Percentiles rank a stretch among this genome's conserved stretches.
phyloP scores from a whole-genome alignment of 2,888 invertebrate genomes.

The Erebia palarica region DNA sequence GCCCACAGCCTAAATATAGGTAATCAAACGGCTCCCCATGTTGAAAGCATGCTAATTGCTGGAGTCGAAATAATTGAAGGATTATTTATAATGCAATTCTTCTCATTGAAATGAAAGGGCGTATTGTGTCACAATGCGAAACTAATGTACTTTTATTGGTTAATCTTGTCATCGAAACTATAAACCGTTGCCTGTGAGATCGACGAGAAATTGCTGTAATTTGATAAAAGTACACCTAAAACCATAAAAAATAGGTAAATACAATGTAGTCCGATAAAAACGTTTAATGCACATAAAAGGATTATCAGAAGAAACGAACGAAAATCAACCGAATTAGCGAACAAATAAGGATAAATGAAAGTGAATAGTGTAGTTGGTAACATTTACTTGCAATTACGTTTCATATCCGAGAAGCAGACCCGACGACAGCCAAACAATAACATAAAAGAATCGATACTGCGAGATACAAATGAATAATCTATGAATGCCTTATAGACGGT shows the following conservation, averaged over 20 bases:
- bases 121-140: background rate
- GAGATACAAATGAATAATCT: slow-evolving; percentile 80
- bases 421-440: slow-evolving; percentile 71
- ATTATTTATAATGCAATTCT: slow-evolving; percentile 27
- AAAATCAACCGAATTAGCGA: slow-evolving; percentile 19
- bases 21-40: background rate
- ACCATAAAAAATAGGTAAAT: slow-evolving; percentile 2
- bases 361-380: slow-evolving; percentile 30
- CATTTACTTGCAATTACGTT: slow-evolving; percentile 63
- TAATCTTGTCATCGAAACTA: too few species aligned
- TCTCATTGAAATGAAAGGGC: slow-evolving; percentile 19
- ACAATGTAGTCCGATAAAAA: background rate
- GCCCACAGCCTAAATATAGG: too few species aligned
- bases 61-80: slow-evolving; percentile 16
- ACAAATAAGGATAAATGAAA: slow-evolving; percentile 20
- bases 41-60: slow-evolving; percentile 22
- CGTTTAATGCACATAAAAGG: slow-evolving; percentile 4
- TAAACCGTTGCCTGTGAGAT: too few species aligned
- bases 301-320: background rate
- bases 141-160: too few species aligned
- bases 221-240: background rate
- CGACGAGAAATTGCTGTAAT: too few species aligned
- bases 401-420: slow-evolving; percentile 64
- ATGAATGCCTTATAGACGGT: slow-evolving; percentile 78
- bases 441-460: slow-evolving; percentile 76